Evolutionary conservation across 2,113 vertebrate genomes (phyloP), one percentile per base, ranked within the genome.

Genomic region (Xenus cinereus): DNA sequence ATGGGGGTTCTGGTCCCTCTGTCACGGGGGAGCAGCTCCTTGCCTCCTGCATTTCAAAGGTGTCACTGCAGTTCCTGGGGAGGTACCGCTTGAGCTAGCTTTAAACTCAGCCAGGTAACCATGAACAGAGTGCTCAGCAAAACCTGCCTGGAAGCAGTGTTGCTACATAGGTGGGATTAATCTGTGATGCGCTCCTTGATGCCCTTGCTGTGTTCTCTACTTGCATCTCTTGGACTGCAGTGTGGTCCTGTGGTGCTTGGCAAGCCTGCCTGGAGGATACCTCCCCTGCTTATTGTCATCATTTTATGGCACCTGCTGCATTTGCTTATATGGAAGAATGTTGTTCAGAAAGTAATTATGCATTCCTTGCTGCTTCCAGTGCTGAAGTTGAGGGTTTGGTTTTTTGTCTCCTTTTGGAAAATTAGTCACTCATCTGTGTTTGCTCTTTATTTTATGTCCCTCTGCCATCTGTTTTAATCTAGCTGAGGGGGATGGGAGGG

Each of bases 391-490:
- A 91, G 56, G 32, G 9, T 68, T 95, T 89, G 33, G 4, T 7
- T 80, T 53, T 84, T 69, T 43, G 50, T 50, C 84, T 90, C 57
- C 59, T 89, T 89, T 89, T 78, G 46, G 64, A 94, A 90, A 90
- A 90, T 89, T 78, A 89, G 79, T 93, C 68, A 84, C 51, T 97
- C 30, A 54, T 84, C 64, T 78, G 39, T 82, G 80, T 79, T 87
- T 92, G 90, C 57, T 95, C 86, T 82, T 81, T 81, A 84, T 94
- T 88, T 89, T 62, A 26, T 84, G 88, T 81, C 73, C 80, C 39
- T 92, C 80, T 92, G 76, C 92, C 93, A 96, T 96, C 96, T 95
- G 90, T 92, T 94, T 93, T 81, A 75, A 92, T 74, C 39, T 88
- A 53, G 56, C 43, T 92, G 48, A 83, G 41, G 79, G 33, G 23